phyloP scores from a whole-genome alignment of 2,113 vertebrate genomes.

The Sylvilagus bachmani region DNA sequence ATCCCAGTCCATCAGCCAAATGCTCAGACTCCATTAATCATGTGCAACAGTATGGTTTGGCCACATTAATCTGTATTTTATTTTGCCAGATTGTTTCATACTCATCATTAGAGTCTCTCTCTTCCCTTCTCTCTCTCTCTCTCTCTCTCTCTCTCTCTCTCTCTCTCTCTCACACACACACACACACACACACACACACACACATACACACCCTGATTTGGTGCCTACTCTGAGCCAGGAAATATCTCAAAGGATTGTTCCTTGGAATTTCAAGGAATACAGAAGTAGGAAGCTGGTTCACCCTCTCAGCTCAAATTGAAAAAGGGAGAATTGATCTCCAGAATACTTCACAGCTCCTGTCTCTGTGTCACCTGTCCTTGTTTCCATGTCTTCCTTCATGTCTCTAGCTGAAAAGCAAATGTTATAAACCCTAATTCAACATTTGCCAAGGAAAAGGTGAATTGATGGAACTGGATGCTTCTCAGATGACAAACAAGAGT shows the following conservation, averaged over 20 bases:
- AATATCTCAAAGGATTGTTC: not conserved
- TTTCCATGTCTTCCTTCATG: not conserved
- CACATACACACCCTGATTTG: not conserved
- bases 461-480: not conserved
- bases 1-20: slow-evolving; percentile 1
- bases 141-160: too few species aligned
- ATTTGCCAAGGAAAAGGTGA: not conserved
- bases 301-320: not conserved
- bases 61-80: not conserved
- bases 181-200: too few species aligned
- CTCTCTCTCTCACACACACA: too few species aligned
- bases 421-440: not conserved
- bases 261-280: not conserved
- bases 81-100: slow-evolving; percentile 20
- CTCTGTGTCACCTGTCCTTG: not conserved
- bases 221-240: not conserved
- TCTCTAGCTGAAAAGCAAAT: not conserved
- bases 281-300: not conserved
- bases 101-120: not conserved
- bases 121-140: too few species aligned
- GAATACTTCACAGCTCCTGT: not conserved
- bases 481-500: not conserved
- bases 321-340: not conserved
- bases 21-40: not conserved
- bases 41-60: accelerated